Evolutionary conservation across 2,888 invertebrate genomes (phyloP).

Genomic region (Muschampia plurimacula): DNA sequence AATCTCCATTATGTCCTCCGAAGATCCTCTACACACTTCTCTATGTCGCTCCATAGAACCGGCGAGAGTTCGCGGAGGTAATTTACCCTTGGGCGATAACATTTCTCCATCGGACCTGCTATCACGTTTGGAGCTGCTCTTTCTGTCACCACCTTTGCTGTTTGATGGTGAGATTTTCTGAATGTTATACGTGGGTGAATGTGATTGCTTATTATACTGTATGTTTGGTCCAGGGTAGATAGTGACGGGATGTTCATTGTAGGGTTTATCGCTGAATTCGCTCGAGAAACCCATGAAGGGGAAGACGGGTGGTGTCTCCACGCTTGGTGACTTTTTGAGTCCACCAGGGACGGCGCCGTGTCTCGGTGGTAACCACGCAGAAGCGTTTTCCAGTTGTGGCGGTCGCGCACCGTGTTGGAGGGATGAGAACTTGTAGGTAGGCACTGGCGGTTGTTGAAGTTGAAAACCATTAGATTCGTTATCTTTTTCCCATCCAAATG

Average conservation of each 20-base stretch:
- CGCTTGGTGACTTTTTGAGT: slow-evolving; percentile 73
- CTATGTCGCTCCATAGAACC: slow-evolving; percentile 91
- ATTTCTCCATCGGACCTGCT: slow-evolving; percentile 75
- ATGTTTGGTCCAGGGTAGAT: slow-evolving; percentile 87
- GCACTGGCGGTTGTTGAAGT: slow-evolving; percentile 85
- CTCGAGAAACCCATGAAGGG: slow-evolving; percentile 82
- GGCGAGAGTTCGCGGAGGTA: slow-evolving; percentile 89
- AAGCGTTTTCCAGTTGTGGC: slow-evolving; percentile 60
- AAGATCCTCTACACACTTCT: slow-evolving; percentile 89
- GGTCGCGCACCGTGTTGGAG: slow-evolving; percentile 87
- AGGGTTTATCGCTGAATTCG: slow-evolving; percentile 81
- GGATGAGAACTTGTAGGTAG: slow-evolving; percentile 88
- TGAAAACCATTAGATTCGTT: slow-evolving; percentile 69
- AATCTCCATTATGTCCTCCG: slow-evolving; percentile 77
- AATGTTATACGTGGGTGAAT: slow-evolving; percentile 75
- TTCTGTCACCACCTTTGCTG: slow-evolving; percentile 69
- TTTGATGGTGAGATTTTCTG: slow-evolving; percentile 76
- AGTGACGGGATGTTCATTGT: slow-evolving; percentile 88
- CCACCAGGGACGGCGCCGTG: slow-evolving; percentile 56
- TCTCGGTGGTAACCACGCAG: slow-evolving; percentile 78
- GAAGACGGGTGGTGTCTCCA: slow-evolving; percentile 76
- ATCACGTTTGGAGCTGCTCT: slow-evolving; percentile 67
- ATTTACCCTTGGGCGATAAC: slow-evolving; percentile 80
- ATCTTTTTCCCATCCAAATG: slow-evolving; percentile 90
- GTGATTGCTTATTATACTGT: slow-evolving; percentile 68